These are phyloP conservation scores for Leptinotarsa undecemlineata DNA, from an alignment of 1,140 invertebrate genomes.

Conservation along the genomic window DNA sequence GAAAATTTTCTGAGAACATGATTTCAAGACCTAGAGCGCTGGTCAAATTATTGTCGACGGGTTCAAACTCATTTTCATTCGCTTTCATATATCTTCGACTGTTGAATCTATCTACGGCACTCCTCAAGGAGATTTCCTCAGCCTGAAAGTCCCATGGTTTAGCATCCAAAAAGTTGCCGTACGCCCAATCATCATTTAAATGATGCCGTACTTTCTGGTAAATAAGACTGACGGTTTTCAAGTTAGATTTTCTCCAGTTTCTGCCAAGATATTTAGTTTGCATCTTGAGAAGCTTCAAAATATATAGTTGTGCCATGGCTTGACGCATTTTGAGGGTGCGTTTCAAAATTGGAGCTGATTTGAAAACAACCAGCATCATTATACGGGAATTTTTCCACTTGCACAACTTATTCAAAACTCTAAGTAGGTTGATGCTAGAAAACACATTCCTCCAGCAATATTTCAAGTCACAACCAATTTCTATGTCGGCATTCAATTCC, in stretches of 20 bases:
- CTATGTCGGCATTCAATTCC: constrained; percentile 91
- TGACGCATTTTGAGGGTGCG: constrained; percentile 93
- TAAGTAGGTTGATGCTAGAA: constrained; percentile 94
- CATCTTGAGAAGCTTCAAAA: constrained; percentile 98
- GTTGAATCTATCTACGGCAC: constrained; percentile 95
- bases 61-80: constrained; percentile 70
- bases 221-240: constrained; percentile 99
- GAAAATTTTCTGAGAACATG: constrained; percentile 93
- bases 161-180: constrained; percentile 95
- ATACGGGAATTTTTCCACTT: constrained; percentile 99
- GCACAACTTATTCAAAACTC: constrained; percentile 97
- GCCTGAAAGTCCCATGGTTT: constrained; percentile 98
- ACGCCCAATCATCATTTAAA: constrained; percentile 99
- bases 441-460: constrained; percentile 98
- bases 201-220: constrained; percentile 95
- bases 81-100: constrained; percentile 70
- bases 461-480: constrained; percentile 82
- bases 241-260: constrained; percentile 99
- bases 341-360: constrained; percentile 98
- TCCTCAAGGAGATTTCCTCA: constrained; percentile 92
- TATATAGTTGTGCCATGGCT: constrained; percentile 98
- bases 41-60: constrained; percentile 84
- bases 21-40: constrained; percentile 79
- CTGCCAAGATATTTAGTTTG: constrained; percentile 98
- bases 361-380: constrained; percentile 99